phyloP scores from a whole-genome alignment of 2,797 vertebrate species.

The Lepus townsendii region DNA sequence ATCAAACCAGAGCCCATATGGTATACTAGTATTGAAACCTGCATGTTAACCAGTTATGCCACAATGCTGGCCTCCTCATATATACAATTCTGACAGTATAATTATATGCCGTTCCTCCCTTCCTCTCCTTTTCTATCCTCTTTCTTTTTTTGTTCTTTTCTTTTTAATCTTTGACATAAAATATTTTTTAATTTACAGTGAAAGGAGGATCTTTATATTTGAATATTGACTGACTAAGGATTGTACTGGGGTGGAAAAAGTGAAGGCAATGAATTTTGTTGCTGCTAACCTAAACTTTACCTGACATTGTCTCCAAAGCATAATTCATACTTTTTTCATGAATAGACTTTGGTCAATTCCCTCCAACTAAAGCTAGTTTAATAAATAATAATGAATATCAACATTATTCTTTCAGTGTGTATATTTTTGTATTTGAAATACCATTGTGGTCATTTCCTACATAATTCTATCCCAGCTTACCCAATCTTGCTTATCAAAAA shows the following conservation, averaged over 20 bases:
- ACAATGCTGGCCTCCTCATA: too few species aligned
- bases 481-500: neutral
- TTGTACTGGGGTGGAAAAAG: neutral
- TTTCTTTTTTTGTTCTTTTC: too few species aligned
- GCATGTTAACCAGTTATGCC: too few species aligned
- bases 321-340: neutral
- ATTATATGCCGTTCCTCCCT: too few species aligned
- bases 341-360: neutral
- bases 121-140: too few species aligned
- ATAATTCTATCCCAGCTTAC: neutral
- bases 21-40: too few species aligned
- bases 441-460: neutral
- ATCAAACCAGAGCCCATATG: too few species aligned
- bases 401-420: neutral
- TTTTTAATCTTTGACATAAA: too few species aligned
- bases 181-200: too few species aligned
- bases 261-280: neutral
- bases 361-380: neutral
- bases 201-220: too few species aligned
- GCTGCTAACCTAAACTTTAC: neutral
- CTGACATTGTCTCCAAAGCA: constrained; percentile 26
- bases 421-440: neutral
- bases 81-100: too few species aligned
- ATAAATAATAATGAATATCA: neutral
- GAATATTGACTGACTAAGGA: neutral